A percentile compares a stretch with the other conserved stretches of the same genome.
These are phyloP conservation scores for Sebastes trivittatus DNA, from an alignment of 2,797 vertebrate species.

Conservation along the genomic window DNA sequence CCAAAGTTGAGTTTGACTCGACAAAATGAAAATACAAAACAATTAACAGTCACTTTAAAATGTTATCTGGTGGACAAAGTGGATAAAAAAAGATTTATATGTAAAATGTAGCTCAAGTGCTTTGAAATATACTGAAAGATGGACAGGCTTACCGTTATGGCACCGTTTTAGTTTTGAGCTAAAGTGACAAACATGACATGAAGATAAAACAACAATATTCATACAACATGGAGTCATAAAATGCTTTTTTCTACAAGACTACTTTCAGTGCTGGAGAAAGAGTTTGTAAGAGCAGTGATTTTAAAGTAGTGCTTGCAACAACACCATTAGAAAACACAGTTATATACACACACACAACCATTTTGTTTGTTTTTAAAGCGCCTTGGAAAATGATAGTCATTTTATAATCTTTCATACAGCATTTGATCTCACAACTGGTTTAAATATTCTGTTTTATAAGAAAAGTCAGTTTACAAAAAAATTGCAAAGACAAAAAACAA, in stretches of 20 bases:
- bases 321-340: conserved; percentile 46
- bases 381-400: conserved; percentile 46
- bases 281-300: conserved; percentile 64
- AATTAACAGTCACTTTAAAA: neutral
- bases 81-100: neutral
- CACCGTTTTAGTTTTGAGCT: conserved; percentile 57
- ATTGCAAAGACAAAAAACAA: conserved; percentile 1
- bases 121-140: conserved; percentile 8
- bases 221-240: conserved; percentile 53
- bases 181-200: conserved; percentile 63
- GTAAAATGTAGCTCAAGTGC: conserved; percentile 7
- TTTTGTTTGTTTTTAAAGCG: conserved; percentile 21
- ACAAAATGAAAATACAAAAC: conserved; percentile 8
- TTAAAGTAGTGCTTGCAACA: conserved; percentile 66
- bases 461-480: conserved; percentile 56
- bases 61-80: conserved; percentile 13
- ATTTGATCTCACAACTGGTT: conserved; percentile 40
- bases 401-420: conserved; percentile 38
- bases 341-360: conserved; percentile 22
- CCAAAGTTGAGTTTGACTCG: neutral
- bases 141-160: conserved; percentile 48
- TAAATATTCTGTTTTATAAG: conserved; percentile 54
- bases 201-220: conserved; percentile 48
- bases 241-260: conserved; percentile 52
- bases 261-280: conserved; percentile 63